Base-by-base conservation (phyloP, 2,113 vertebrate genomes). In the Amphiprion percula region DNA sequence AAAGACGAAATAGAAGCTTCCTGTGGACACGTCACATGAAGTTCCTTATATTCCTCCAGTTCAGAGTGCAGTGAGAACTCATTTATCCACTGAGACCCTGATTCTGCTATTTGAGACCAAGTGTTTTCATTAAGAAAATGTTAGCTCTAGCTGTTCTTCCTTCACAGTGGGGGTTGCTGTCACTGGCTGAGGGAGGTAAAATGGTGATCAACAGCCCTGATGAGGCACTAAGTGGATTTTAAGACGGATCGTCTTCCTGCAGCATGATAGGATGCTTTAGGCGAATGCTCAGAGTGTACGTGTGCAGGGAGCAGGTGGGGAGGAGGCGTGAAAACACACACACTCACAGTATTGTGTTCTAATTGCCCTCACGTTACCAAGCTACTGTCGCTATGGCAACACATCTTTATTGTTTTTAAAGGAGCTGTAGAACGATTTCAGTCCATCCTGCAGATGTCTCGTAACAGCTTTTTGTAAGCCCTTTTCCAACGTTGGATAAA, bases 321-420 rank as follows among this genome's bases (percentile, higher is more conserved):
- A 6, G 52, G 11, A 37, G 74, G 69, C 0, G 17, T 68, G 33
- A 64, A 74, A 63, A 52, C 10, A 28, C 21, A 56, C 39, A 37
- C 61, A 67, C 33, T 17, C 44, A 47, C 68, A 60, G 37, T 68
- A 52, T 17, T 39, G n/a, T 63, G 50, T 54, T 49, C 39, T 80
- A 82, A 91, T 80, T 85, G 65, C 24, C 77, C 80, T 85, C 62
- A 80, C 11, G 76, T 85, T 80, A 66, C 78, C 83, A 60, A 89
- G 79, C 60, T 66, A 73, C 86, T 30, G 83, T 91, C 68, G 62
- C 78, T 72, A 88, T 91, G 80, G 88, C 41, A 93, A 91, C 86
- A 66, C 15, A 37, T 74, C 68, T 59, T 67, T 50, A 70, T 88
- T 60, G 4, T 61, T 58, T 62, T 28, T 14, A 56, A 61, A 76